These are phyloP conservation scores for Schizopygopsis pylzovi DNA, from an alignment of 2,797 vertebrate genomes.

Conservation along the genomic window DNA sequence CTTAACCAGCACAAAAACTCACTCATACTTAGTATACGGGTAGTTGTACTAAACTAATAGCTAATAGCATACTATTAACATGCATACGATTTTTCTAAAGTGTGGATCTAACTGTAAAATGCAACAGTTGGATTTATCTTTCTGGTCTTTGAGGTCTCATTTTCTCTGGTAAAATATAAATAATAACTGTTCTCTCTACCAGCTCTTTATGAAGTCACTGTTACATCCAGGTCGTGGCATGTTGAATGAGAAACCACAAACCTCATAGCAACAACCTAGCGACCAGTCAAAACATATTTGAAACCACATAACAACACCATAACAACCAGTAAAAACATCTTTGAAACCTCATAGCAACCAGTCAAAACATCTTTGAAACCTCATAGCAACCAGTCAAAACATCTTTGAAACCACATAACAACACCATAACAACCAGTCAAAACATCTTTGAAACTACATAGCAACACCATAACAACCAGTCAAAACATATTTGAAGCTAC, in stretches of 20 bases:
- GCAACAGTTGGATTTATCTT: neutral
- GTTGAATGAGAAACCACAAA: neutral
- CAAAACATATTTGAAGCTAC: neutral
- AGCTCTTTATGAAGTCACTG: neutral
- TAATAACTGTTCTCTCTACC: neutral
- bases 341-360: neutral
- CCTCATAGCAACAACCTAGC: neutral
- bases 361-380: no score
- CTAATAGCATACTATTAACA: neutral
- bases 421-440: neutral
- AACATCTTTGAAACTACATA: neutral
- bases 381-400: no score
- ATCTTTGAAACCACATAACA: neutral
- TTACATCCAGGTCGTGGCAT: neutral
- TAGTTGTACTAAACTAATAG: neutral
- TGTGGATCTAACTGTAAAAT: neutral
- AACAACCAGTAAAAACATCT: neutral
- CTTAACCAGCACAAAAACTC: slow-evolving; percentile 43
- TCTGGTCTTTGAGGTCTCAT: neutral
- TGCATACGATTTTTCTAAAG: neutral
- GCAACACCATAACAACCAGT: neutral
- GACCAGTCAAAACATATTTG: neutral
- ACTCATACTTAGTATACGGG: slow-evolving; percentile 26
- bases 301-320: neutral
- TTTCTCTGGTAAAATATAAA: neutral